Evolutionary conservation across 2,797 vertebrate species (phyloP), one percentile per base, ranked within the genome.

Genomic region (Liparis tanakae): DNA sequence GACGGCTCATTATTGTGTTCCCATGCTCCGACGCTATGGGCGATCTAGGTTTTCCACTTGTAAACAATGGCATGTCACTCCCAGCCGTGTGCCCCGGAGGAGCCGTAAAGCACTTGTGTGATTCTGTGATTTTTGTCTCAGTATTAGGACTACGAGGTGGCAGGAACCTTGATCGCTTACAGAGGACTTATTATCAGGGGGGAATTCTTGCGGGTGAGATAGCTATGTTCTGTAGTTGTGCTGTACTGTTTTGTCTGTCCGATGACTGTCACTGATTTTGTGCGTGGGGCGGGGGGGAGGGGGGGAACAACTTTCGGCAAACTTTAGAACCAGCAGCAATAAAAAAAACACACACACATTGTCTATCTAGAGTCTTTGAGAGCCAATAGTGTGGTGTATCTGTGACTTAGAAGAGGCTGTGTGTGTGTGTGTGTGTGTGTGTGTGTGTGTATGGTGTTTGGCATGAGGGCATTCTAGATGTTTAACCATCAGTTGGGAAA

Each of bases 131-230:
- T 94, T 91, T 62, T 94, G 91, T 93, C 93, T 93, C 92, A 93
- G 92, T 92, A 89, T 93, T 94, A 93, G 91, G 92, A 91, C 92
- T 93, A 33, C 91, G 93, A 88, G 90, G 93, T 89, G 92, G 90
- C 91, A 92, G 92, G 88, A 92, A 88, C 91, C 90, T 91, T 90
- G 93, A 94, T 89, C 91, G 91, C 89, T 92, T 93, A 91, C 93
- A 93, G 92, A 92, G 92, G 92, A 92, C 90, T 87, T 93, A 90
- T 93, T 94, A 92, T 92, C 87, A 93, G 91, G 91, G 91, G 89
- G 93, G 91, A 88, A 84, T 93, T 90, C 89, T 94, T 78, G 89
- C 90, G 50, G 92, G 91, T 93, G 92, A 93, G 90, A 83, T 88
- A 91, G 89, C 76, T 88, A 17, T 81, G 79, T 88, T 84, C 75